Evolutionary conservation across 2,113 vertebrate genomes (phyloP).

Genomic region (Amazona vittata): DNA sequence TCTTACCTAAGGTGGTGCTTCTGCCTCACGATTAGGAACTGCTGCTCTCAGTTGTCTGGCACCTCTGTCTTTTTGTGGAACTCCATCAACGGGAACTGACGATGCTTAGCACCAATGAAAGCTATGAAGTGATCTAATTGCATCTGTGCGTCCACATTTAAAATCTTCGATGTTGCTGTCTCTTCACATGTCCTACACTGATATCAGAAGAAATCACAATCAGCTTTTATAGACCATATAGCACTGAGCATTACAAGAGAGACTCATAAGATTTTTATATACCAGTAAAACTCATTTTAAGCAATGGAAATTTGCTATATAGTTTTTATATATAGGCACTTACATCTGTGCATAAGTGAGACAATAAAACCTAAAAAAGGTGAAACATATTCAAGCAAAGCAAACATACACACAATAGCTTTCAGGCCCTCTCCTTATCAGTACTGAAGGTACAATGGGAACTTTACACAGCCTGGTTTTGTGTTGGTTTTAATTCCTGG

Average conservation of each 20-base stretch:
- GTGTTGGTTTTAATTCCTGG: conserved; percentile 38
- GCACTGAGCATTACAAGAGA: background rate
- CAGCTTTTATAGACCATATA: background rate
- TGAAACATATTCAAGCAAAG: background rate
- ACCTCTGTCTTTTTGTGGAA: background rate
- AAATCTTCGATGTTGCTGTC: background rate
- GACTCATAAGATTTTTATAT: background rate
- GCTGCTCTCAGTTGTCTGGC: background rate
- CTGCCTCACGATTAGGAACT: background rate
- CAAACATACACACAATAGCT: background rate
- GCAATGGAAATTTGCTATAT: background rate
- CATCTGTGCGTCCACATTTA: background rate
- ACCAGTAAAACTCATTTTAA: background rate
- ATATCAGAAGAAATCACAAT: background rate
- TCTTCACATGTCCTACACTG: background rate
- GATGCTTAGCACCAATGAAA: background rate
- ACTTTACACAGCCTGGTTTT: background rate
- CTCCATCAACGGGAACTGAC: accelerated
- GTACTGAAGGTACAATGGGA: background rate
- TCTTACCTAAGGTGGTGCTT: background rate
- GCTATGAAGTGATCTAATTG: background rate
- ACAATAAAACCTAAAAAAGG: background rate
- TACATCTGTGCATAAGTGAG: background rate
- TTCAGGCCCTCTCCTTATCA: background rate
- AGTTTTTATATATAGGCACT: background rate